Percentiles rank a stretch among this genome's conserved stretches.
phyloP scores from a whole-genome alignment of 2,113 vertebrate genomes.

The Rhipidura dahli region DNA sequence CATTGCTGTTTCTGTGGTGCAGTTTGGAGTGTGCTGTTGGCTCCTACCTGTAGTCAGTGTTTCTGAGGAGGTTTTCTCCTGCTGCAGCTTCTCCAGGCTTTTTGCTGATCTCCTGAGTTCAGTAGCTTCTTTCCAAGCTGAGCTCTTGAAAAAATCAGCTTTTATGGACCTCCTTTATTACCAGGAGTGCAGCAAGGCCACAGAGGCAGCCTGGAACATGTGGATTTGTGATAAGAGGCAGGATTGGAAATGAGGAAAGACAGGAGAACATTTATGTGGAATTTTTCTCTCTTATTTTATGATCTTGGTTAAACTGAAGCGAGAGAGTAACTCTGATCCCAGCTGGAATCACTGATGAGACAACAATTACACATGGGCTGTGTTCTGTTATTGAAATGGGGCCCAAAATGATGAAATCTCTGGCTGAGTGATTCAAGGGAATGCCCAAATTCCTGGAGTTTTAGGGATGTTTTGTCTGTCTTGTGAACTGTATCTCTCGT shows the following conservation, averaged over 20 bases:
- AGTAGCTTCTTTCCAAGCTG: background rate
- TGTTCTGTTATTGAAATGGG: background rate
- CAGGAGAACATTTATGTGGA: background rate
- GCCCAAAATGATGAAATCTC: background rate
- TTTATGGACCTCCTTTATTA: background rate
- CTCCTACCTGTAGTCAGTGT: background rate
- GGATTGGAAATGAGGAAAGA: background rate
- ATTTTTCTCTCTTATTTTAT: background rate
- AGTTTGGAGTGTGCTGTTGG: background rate
- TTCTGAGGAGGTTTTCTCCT: background rate
- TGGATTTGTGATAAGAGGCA: background rate
- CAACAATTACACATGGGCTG: background rate
- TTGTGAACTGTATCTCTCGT: background rate
- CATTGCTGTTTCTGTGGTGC: background rate
- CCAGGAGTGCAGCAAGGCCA: background rate
- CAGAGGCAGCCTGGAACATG: background rate
- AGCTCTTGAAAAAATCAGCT: background rate
- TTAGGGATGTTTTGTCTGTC: background rate
- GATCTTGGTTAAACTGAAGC: background rate
- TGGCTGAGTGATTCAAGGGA: background rate
- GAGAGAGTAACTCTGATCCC: background rate
- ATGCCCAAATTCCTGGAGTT: background rate
- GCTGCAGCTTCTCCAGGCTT: background rate
- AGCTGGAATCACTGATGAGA: background rate
- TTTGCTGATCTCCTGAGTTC: background rate